These are phyloP conservation scores for Planiliza haematocheilus DNA, from an alignment of 2,113 vertebrate species.

Conservation along the genomic window DNA sequence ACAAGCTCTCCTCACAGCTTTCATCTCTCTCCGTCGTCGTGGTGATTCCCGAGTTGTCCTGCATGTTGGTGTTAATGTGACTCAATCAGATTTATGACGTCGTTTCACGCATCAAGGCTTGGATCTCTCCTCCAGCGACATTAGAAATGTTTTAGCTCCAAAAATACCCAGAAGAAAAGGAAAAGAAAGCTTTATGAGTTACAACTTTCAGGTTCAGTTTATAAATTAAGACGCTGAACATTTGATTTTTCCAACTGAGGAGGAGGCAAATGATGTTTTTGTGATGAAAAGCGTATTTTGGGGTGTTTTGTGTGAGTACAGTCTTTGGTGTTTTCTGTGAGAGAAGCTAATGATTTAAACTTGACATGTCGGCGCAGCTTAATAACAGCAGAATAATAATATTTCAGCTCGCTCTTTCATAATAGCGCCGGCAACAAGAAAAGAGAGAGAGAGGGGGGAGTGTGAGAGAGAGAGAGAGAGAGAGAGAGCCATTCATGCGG, in stretches of 20 bases:
- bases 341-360: slow-evolving; percentile 58
- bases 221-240: slow-evolving; percentile 12
- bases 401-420: slow-evolving; percentile 61
- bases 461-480: slow-evolving; percentile 24
- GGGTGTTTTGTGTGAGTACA: slow-evolving; percentile 47
- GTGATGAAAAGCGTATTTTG: slow-evolving; percentile 43
- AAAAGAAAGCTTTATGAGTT: slow-evolving; percentile 1
- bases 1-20: too few species aligned
- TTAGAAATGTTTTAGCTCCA: too few species aligned
- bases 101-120: too few species aligned
- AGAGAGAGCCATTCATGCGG: slow-evolving; percentile 44
- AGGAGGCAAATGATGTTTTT: slow-evolving; percentile 40
- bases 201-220: slow-evolving; percentile 21
- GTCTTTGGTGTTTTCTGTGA: slow-evolving; percentile 36
- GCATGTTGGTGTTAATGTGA: too few species aligned
- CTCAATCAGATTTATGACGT: too few species aligned
- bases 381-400: slow-evolving; percentile 67
- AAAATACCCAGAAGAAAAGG: not conserved
- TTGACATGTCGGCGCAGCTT: slow-evolving; percentile 60
- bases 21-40: too few species aligned
- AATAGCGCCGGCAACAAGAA: slow-evolving; percentile 27
- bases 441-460: too few species aligned
- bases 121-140: too few species aligned
- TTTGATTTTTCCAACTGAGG: slow-evolving; percentile 25
- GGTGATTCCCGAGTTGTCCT: too few species aligned